These are phyloP conservation scores for Chrysopilus asiliformis DNA, from an alignment of 2,888 invertebrate species.

Conservation along the genomic window DNA sequence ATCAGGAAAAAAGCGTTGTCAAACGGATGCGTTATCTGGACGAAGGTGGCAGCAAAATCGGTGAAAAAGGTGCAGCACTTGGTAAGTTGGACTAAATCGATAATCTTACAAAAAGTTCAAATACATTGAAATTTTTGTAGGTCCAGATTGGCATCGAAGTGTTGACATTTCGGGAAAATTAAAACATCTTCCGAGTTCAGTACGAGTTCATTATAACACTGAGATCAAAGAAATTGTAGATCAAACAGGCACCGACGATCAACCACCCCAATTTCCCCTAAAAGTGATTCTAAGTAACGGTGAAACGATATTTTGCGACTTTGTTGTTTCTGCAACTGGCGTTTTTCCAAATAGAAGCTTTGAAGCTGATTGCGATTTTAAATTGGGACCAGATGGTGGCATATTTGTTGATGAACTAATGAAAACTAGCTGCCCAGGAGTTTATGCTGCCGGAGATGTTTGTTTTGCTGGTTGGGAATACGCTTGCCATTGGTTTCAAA, in stretches of 20 bases:
- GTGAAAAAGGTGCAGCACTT: slow-evolving; percentile 69
- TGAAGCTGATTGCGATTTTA: slow-evolving; percentile 40
- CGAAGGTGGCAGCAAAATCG: slow-evolving; percentile 36
- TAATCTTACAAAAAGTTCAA: no score
- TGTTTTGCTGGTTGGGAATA: slow-evolving; percentile 69
- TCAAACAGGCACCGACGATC: slow-evolving; percentile 22
- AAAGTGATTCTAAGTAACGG: slow-evolving; percentile 61
- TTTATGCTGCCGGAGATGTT: slow-evolving; percentile 94
- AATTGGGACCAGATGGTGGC: slow-evolving; percentile 59
- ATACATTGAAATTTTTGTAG: no score
- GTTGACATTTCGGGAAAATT: slow-evolving; percentile 45
- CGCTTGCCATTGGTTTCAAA: slow-evolving; percentile 80
- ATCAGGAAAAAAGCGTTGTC: slow-evolving; percentile 25
- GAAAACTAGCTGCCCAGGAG: slow-evolving; percentile 59
- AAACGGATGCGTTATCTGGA: slow-evolving; percentile 58
- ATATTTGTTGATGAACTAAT: slow-evolving; percentile 73
- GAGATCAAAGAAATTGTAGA: slow-evolving; percentile 35
- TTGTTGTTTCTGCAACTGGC: slow-evolving; percentile 92
- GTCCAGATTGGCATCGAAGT: slow-evolving; percentile 88
- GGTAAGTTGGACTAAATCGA: no score
- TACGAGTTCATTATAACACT: slow-evolving; percentile 47
- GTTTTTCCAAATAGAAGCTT: slow-evolving; percentile 59
- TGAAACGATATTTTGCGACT: slow-evolving; percentile 62
- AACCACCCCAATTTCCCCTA: slow-evolving; percentile 60
- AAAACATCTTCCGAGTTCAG: slow-evolving; percentile 27